Percentiles rank a stretch among this genome's conserved stretches.
These are phyloP conservation scores for Macheiramphus alcinus DNA, from an alignment of 2,113 vertebrate species.

Conservation along the genomic window DNA sequence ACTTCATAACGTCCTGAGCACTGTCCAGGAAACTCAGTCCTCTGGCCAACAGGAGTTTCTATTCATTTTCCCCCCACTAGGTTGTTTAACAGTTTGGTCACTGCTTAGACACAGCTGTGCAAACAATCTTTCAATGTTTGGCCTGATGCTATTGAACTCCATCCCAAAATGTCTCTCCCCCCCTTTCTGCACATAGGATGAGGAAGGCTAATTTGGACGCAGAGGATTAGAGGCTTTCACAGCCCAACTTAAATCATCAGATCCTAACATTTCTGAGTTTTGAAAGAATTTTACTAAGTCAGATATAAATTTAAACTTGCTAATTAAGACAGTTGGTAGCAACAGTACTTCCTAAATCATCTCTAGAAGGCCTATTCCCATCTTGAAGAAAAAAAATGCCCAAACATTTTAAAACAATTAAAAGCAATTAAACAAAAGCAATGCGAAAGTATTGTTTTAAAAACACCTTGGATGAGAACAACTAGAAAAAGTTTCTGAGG, in stretches of 20 bases:
- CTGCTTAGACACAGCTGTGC: conserved; percentile 70
- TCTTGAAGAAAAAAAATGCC: background rate
- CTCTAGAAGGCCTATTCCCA: background rate
- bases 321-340: background rate
- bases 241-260: background rate
- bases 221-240: background rate
- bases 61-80: conserved; percentile 53
- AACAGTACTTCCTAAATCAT: background rate
- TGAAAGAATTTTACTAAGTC: background rate
- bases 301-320: too few species aligned
- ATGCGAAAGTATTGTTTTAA: background rate
- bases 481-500: background rate
- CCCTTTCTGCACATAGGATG: conserved; percentile 8
- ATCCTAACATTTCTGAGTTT: background rate
- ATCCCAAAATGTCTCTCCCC: conserved; percentile 8
- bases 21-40: conserved; percentile 62
- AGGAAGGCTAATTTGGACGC: conserved; percentile 19
- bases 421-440: background rate
- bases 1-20: conserved; percentile 64
- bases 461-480: background rate
- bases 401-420: background rate
- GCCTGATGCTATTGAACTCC: conserved; percentile 49
- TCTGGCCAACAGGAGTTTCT: conserved; percentile 49
- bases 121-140: conserved; percentile 65
- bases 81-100: conserved; percentile 59